phyloP scores from a whole-genome alignment of 2,888 invertebrate genomes.

The Ditylenchus weischeri region DNA sequence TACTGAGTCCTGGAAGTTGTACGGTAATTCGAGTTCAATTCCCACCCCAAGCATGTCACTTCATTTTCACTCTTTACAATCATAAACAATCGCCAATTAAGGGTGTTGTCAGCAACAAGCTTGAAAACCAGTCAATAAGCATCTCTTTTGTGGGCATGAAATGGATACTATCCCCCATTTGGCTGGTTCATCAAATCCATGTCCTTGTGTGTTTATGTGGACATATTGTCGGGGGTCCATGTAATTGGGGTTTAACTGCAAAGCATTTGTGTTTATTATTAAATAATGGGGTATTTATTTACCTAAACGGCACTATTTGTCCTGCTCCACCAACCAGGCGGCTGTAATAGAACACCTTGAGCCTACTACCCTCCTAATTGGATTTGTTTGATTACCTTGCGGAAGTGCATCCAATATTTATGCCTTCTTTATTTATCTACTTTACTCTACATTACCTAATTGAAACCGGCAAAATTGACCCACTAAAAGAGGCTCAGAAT shows the following conservation, averaged over 20 bases:
- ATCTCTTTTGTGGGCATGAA: too few relatives aligned
- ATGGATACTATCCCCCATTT: too few relatives aligned
- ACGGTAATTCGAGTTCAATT: too few relatives aligned
- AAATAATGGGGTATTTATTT: constrained; percentile 11
- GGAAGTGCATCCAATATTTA: constrained; percentile 4
- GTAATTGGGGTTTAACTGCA: constrained; percentile 4
- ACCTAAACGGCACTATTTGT: constrained; percentile 8
- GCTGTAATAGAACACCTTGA: constrained; percentile 8
- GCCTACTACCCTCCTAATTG: neutral
- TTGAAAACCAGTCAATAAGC: too few relatives aligned
- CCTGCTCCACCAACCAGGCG: neutral
- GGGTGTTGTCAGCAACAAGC: too few relatives aligned
- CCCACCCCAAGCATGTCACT: too few relatives aligned
- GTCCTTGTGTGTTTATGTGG: neutral
- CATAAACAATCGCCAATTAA: too few relatives aligned
- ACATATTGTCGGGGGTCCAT: neutral
- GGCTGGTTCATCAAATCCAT: too few relatives aligned
- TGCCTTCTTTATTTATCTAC: neutral
- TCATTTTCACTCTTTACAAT: too few relatives aligned
- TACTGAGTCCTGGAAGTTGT: too few relatives aligned
- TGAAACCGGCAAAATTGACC: neutral
- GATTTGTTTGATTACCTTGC: neutral
- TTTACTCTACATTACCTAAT: neutral
- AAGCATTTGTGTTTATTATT: constrained; percentile 5
- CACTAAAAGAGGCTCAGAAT: too few relatives aligned